phyloP scores from a whole-genome alignment of 2,113 vertebrate genomes.

The Gadus chalcogrammus region DNA sequence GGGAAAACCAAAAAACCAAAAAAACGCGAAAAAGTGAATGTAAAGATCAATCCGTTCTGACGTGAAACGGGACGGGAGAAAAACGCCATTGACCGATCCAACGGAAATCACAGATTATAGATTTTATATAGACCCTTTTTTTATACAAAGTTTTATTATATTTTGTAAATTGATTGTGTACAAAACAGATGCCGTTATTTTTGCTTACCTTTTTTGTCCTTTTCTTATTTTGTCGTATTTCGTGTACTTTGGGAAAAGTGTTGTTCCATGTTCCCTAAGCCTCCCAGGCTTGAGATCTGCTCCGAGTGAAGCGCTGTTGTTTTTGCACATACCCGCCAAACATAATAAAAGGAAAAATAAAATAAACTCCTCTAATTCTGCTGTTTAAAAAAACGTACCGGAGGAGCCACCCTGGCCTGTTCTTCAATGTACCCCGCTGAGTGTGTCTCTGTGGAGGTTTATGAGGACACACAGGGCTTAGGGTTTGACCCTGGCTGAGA shows the following conservation, averaged over 20 bases:
- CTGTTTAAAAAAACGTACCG: no score
- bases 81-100: not conserved
- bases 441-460: no score
- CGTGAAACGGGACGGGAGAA: no score
- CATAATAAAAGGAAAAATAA: no score
- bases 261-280: slow-evolving; percentile 54
- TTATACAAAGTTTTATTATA: slow-evolving; percentile 80
- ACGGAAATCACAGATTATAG: not conserved
- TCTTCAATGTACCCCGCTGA: no score
- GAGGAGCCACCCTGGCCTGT: no score
- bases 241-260: slow-evolving; percentile 38
- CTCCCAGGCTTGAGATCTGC: no score
- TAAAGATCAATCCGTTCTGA: not conserved
- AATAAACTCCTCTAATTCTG: no score
- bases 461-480: no score
- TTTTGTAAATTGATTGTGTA: slow-evolving; percentile 90
- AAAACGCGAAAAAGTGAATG: not conserved
- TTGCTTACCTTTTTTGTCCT: slow-evolving; percentile 69
- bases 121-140: slow-evolving; percentile 57
- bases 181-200: slow-evolving; percentile 80
- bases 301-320: no score
- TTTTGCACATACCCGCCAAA: no score
- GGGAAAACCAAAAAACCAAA: not conserved
- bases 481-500: no score
- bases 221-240: slow-evolving; percentile 16